Percentiles rank a stretch among this genome's conserved stretches.
These are phyloP conservation scores for Apis dorsata DNA, from an alignment of 1,140 invertebrate genomes.

Conservation along the genomic window DNA sequence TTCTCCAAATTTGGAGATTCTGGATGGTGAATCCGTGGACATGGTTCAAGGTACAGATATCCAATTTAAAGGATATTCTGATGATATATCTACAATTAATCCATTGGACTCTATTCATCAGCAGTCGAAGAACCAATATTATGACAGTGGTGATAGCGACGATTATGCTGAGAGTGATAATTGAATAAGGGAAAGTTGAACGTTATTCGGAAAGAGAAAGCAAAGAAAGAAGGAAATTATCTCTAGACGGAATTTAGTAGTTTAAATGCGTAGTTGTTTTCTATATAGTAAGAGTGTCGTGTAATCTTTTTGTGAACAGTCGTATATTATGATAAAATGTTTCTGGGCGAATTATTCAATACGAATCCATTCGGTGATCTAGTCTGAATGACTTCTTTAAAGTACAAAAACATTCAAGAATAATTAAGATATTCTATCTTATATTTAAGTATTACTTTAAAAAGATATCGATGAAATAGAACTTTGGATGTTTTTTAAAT, in stretches of 20 bases:
- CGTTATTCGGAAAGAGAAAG: not conserved
- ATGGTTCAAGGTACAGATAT: constrained; percentile 21
- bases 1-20: constrained; percentile 71
- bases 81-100: constrained; percentile 10
- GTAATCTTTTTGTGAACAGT: constrained; percentile 17
- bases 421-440: not conserved
- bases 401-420: constrained; percentile 27
- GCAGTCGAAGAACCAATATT: constrained; percentile 59
- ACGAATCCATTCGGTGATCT: constrained; percentile 36
- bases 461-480: not conserved
- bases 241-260: not conserved
- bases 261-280: constrained; percentile 22
- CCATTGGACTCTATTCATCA: constrained; percentile 31
- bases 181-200: constrained; percentile 50
- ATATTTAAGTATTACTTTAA: not conserved
- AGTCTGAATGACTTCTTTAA: not conserved
- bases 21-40: constrained; percentile 71
- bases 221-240: not conserved
- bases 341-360: not conserved
- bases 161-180: constrained; percentile 79
- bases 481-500: not conserved
- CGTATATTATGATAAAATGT: constrained; percentile 6
- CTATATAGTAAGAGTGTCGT: constrained; percentile 30
- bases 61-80: not conserved
- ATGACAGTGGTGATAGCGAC: constrained; percentile 78